Evolutionary conservation across 2,797 vertebrate genomes (phyloP).

Genomic region (Lepus oiostolus): DNA sequence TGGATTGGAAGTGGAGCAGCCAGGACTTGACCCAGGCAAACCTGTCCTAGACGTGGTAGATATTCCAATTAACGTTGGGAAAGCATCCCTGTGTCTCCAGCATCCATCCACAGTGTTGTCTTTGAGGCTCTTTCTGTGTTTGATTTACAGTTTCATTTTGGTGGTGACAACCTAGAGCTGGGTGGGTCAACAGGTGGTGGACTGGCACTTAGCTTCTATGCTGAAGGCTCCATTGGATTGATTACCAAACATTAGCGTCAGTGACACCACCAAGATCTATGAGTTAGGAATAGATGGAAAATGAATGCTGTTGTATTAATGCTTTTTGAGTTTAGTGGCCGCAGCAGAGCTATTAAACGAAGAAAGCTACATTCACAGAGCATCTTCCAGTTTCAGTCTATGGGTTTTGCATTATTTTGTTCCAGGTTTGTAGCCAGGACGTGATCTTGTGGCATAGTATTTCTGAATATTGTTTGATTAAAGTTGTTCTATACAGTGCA

Average conservation of each 20-base stretch:
- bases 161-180: not conserved
- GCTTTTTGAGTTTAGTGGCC: not conserved
- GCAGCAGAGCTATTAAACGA: not conserved
- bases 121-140: not conserved
- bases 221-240: not conserved
- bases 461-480: not conserved
- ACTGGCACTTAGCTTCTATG: not conserved
- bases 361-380: not conserved
- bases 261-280: not conserved
- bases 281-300: slow-evolving; percentile 1
- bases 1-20: no score
- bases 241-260: not conserved
- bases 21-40: not conserved
- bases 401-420: not conserved
- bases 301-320: not conserved
- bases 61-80: not conserved
- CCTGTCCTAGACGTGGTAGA: not conserved
- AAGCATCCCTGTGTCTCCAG: not conserved
- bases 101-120: not conserved
- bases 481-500: not conserved
- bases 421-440: not conserved
- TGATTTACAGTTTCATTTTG: not conserved
- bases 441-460: not conserved
- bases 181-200: not conserved
- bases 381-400: not conserved